These are phyloP conservation scores for Calephelis perditalis DNA, from an alignment of 2,888 invertebrate species.

Conservation along the genomic window DNA sequence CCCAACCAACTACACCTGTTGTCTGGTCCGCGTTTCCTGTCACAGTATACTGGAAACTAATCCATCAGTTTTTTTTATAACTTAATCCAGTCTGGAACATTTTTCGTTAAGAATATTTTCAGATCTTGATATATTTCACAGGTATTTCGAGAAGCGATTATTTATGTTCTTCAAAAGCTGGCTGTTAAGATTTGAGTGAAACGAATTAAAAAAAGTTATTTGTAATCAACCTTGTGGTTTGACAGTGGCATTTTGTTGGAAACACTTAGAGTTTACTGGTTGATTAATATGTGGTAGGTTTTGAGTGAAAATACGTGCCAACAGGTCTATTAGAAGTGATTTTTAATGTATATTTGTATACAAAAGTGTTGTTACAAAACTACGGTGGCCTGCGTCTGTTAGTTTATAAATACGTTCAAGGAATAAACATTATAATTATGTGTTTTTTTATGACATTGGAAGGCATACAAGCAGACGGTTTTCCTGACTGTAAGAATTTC, in stretches of 20 bases:
- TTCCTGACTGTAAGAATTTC: too few species aligned
- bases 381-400: too few species aligned
- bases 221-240: conserved; percentile 2
- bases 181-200: conserved; percentile 12
- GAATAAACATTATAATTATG: too few species aligned
- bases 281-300: conserved; percentile 9
- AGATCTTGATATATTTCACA: conserved; percentile 6
- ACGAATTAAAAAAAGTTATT: conserved; percentile 11
- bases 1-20: conserved; percentile 6
- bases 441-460: too few species aligned
- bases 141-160: conserved; percentile 9
- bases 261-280: conserved; percentile 1
- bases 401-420: too few species aligned
- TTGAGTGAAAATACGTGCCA: conserved; percentile 10
- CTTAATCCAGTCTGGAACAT: conserved; percentile 11
- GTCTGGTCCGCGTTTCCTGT: conserved; percentile 7
- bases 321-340: background rate
- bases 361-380: too few species aligned
- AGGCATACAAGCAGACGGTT: too few species aligned
- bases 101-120: conserved; percentile 10
- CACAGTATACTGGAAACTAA: conserved; percentile 7
- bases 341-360: too few species aligned
- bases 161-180: conserved; percentile 2
- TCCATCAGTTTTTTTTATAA: conserved; percentile 9
- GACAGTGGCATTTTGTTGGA: conserved; percentile 1